Evolutionary conservation across 1,140 invertebrate genomes (phyloP), one percentile per base, ranked within the genome.

Genomic region (Asobara japonica): DNA sequence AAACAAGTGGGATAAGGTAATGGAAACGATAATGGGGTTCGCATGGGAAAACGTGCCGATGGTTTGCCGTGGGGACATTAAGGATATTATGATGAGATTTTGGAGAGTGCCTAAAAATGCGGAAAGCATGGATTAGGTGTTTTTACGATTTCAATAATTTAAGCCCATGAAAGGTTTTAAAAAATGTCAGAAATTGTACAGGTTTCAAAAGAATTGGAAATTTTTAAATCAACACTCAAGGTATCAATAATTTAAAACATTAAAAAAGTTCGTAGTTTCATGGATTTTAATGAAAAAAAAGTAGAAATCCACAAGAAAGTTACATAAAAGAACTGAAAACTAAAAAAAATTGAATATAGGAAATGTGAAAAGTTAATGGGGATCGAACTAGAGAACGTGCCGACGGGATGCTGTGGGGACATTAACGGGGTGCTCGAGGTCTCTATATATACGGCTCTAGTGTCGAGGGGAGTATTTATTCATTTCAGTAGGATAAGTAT

Each of bases 11-110:
- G 41, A 45, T 45, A 16, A 45, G 41, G n/a, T 16, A 45, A 16
- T 13, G n/a, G 41, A 45, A 45, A 16, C n/a, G 60, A 64, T 56
- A 76, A 76, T 74, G 70, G 36, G 11, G 31, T 1, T 20, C 36
- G 73, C 11, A 45, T 29, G 29, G 29, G 45, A 30, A 36, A 75
- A 78, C 77, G 77, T 78, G 77, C 60, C 66, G 69, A 25, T 10
- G 45, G 16, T 71, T 72, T 73, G 66, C 41, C 20, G 29, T 65
- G 73, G 69, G 41, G 73, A 78, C 74, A 78, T 78, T 77, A 78
- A 69, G 8, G 60, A n/a, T n/a, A n/a, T n/a, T n/a, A n/a, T n/a
- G n/a, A n/a, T n/a, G n/a, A n/a, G n/a, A n/a, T n/a, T n/a, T n/a
- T n/a, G n/a, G n/a, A n/a, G n/a, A n/a, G n/a, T n/a, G n/a, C n/a